A percentile compares a stretch with the other conserved stretches of the same genome.
phyloP scores from a whole-genome alignment of 2,888 invertebrate genomes.

The Eupeodes latifasciatus region DNA sequence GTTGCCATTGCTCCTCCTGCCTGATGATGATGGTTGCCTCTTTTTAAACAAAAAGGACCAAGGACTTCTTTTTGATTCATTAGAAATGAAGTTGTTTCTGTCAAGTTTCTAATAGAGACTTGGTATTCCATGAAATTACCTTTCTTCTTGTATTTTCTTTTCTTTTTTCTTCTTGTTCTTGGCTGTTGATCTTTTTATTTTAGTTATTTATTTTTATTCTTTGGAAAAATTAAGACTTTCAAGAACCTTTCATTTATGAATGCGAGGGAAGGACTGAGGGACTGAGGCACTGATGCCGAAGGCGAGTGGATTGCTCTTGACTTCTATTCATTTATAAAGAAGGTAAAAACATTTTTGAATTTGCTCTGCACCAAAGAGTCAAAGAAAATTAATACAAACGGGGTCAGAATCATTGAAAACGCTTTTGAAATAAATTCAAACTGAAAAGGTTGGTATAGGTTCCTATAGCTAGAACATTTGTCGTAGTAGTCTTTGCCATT shows the following conservation, averaged over 20 bases:
- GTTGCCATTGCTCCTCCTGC: not conserved
- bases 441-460: too few species aligned
- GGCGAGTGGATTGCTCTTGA: constrained; percentile 27
- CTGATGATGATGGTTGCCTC: too few species aligned
- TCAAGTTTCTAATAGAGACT: constrained; percentile 46
- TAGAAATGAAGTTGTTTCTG: constrained; percentile 47
- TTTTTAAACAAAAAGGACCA: constrained; percentile 4
- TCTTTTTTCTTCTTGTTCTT: constrained; percentile 2
- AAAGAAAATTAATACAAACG: constrained; percentile 36
- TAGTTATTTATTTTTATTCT: not conserved
- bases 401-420: constrained; percentile 39
- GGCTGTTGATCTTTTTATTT: not conserved
- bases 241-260: constrained; percentile 20
- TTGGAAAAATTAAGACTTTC: constrained; percentile 46
- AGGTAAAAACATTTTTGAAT: constrained; percentile 43
- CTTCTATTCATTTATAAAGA: constrained; percentile 47
- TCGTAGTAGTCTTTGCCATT: constrained; percentile 6
- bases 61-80: constrained; percentile 55
- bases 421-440: constrained; percentile 30
- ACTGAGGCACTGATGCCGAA: constrained; percentile 19
- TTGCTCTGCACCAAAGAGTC: constrained; percentile 13
- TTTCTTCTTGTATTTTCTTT: constrained; percentile 22
- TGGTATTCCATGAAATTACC: constrained; percentile 35
- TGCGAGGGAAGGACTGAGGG: not conserved
- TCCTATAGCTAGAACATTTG: too few species aligned